Conservation (phyloP, 2,888 invertebrate genomes). For the Agrochola circellaris region DNA sequence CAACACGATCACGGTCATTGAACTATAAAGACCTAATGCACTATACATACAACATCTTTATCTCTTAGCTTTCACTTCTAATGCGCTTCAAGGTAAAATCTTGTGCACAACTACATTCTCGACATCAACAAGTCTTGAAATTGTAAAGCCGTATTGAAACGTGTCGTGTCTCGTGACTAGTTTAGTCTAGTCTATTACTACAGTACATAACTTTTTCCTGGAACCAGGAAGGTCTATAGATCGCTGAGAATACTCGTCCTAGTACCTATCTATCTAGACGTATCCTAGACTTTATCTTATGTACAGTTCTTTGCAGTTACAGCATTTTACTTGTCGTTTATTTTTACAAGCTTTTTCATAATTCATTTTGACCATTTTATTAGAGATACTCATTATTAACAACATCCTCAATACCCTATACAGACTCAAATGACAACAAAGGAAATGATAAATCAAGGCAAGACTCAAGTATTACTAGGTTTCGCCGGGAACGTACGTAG, state of each 20-base stretch:
- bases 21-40: neutral
- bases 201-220: neutral
- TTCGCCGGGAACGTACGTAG: neutral
- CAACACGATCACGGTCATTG: neutral
- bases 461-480: neutral
- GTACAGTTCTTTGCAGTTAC: neutral
- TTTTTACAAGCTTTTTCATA: neutral
- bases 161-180: neutral
- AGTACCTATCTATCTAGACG: neutral
- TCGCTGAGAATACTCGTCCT: neutral
- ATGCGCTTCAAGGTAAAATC: neutral
- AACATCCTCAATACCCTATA: neutral
- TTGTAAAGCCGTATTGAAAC: neutral
- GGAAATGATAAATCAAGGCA: neutral
- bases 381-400: neutral
- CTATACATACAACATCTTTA: neutral
- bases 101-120: neutral
- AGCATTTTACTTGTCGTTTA: neutral
- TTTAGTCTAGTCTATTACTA: neutral
- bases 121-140: constrained; percentile 20
- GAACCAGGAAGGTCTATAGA: neutral
- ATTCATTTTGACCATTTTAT: neutral
- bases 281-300: neutral
- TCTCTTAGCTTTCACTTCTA: neutral
- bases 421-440: neutral